Evolutionary conservation across 2,888 invertebrate genomes (phyloP), one percentile per base, ranked within the genome.

Genomic region (Drosophila incognita): DNA sequence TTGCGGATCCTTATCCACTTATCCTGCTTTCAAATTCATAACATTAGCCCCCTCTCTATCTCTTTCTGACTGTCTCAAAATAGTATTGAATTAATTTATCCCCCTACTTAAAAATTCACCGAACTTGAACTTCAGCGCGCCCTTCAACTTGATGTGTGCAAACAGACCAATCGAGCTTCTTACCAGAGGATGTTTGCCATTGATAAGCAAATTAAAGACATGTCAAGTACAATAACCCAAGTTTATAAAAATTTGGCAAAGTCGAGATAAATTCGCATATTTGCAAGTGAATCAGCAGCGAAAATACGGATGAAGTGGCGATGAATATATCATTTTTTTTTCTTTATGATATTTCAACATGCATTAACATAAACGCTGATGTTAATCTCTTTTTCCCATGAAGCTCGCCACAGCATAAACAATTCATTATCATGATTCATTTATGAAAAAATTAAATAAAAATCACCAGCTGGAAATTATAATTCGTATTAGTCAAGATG

Each of bases 381-480:
- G 81, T 68, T 91, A 89, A 92, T 88, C 91, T 91, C 65, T 76
- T 86, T 85, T 91, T 92, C 90, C 90, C 84, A 90, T 87, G 89
- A 92, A 87, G 79, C 62, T 58, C 40, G 51, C 65, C 54, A 64
- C 80, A 80, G 73, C 80, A 89, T 88, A 89, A 86, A 90, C 82
- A 87, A 88, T 81, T 82, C 80, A 89, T 91, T 89, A 87, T 82
- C 89, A 65, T 91, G 91, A 91, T 86, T 92, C 92, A 91, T 86
- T 80, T 80, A 75, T 76, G 68, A 75, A 79, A 81, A 85, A 83
- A 82, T 82, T 80, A 80, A 81, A 89, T 79, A 74, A 85, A 46
- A 85, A 81, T 79, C 82, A 90, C 69, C 81, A 86, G 76, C 69
- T 74, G 74, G 65, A 85, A 78, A 82, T 85, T 87, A 87, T 87